Conservation (phyloP, 2,113 vertebrate genomes). For the Hassar affinis region DNA sequence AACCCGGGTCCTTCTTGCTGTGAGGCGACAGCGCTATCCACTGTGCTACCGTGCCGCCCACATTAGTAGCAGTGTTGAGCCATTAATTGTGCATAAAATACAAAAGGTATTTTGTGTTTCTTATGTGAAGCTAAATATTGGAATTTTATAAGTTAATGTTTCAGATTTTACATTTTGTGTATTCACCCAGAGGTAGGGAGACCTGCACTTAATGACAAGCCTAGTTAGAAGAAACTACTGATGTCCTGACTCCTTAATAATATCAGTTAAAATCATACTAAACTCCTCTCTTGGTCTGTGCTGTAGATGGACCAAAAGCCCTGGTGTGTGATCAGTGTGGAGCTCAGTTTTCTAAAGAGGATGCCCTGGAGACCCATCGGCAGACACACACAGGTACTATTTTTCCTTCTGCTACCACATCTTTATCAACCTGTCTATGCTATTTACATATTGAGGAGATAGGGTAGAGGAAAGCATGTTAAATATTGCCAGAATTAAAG, state of each 20-base stretch:
- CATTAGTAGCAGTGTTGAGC: not conserved
- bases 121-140: not conserved
- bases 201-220: not conserved
- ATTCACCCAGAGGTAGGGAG: not conserved
- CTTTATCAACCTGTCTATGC: constrained; percentile 42
- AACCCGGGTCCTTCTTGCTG: no score
- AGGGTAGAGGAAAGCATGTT: constrained; percentile 55
- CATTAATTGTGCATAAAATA: no score
- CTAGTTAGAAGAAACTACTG: not conserved
- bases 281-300: not conserved
- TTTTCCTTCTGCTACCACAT: not conserved
- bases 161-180: not conserved
- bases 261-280: not conserved
- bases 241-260: not conserved
- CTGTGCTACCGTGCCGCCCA: no score
- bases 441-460: constrained; percentile 67
- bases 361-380: constrained; percentile 89
- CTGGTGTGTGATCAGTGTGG: constrained; percentile 96
- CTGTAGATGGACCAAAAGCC: constrained; percentile 89
- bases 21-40: no score
- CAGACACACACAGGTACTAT: constrained; percentile 89
- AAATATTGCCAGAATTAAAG: not conserved
- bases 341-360: constrained; percentile 92
- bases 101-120: not conserved
- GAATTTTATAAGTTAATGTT: not conserved